Base-by-base conservation (phyloP, 1,140 invertebrate species). In the Oryzaephilus surinamensis region DNA sequence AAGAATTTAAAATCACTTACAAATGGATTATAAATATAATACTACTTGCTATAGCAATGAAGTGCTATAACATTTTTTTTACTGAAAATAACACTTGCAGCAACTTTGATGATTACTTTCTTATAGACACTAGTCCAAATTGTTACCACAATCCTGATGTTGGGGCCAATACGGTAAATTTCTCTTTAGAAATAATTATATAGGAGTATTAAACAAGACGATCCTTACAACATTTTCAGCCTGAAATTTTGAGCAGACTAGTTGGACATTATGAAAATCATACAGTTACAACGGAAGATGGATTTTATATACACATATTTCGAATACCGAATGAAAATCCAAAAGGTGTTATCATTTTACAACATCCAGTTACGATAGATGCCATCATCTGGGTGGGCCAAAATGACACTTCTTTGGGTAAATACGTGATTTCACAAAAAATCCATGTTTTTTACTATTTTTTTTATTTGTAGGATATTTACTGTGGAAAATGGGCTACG, bases 81-180 rank as follows among this genome's bases (percentile, higher is more conserved):
- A n/a, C n/a, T n/a, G n/a, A n/a, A n/a, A 36, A 36, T 26, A 36
- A 36, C 28, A 26, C 33, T 5, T 36, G 33, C 21, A 36, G 28
- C 10, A 36, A 3, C 10, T 38, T 15, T 20, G 4, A 30, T 10
- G 16, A 19, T 14, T 38, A 38, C 12, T 14, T 31, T 4, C 23
- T 13, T 20, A 30, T 29, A 8, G 29, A 20, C 19, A 19, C 31
- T 8, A 30, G 16, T 7, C 8, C 15, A 5, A 14, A 38, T 14
- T 38, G 36, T 20, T 29, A 13, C 12, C 14, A 38, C 16, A 31
- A 13, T 7, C 36, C 36, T 6, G 36, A 38, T 23, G 21, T 31
- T 13, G 8, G 31, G 4, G 13, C 19, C 12, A 19, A 31, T 16
- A 14, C 16, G 1, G 36, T 38, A 38, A 38, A 26, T 27, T 19